These are phyloP conservation scores for Rhinolophus sinicus DNA, from an alignment of 2,113 vertebrate genomes.

Conservation along the genomic window DNA sequence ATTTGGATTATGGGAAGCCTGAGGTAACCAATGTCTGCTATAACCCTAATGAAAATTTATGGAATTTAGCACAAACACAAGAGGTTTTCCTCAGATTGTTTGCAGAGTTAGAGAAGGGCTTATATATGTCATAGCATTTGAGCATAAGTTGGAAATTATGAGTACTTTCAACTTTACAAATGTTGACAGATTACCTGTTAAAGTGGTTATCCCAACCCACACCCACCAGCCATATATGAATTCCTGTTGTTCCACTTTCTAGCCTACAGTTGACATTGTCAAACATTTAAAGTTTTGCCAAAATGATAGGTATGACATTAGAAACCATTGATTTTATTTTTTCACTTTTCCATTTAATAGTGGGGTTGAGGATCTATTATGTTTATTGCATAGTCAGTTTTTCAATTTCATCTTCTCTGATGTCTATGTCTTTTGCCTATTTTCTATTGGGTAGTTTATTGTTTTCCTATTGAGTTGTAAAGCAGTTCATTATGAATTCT, in stretches of 20 bases:
- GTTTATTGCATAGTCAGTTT: background rate
- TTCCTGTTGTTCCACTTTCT: background rate
- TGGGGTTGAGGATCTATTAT: background rate
- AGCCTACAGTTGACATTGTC: background rate
- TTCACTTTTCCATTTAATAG: background rate
- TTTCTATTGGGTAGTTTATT: background rate
- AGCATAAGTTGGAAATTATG: background rate
- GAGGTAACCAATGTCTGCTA: background rate
- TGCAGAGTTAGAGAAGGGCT: background rate
- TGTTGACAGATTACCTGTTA: background rate
- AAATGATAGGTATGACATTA: background rate
- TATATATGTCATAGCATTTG: background rate
- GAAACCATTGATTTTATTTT: background rate
- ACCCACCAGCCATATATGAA: background rate
- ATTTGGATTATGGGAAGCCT: background rate
- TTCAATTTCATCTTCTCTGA: background rate
- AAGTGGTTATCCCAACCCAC: background rate
- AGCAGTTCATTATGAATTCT: background rate
- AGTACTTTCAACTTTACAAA: background rate
- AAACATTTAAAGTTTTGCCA: background rate
- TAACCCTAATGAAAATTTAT: background rate
- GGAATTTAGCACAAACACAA: background rate
- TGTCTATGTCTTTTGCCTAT: background rate
- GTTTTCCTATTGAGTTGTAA: background rate
- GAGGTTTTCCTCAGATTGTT: background rate